Percentiles rank a stretch among this genome's conserved stretches.
Evolutionary conservation across 2,888 invertebrate genomes (phyloP).

Genomic region (Eupithecia insigniata): DNA sequence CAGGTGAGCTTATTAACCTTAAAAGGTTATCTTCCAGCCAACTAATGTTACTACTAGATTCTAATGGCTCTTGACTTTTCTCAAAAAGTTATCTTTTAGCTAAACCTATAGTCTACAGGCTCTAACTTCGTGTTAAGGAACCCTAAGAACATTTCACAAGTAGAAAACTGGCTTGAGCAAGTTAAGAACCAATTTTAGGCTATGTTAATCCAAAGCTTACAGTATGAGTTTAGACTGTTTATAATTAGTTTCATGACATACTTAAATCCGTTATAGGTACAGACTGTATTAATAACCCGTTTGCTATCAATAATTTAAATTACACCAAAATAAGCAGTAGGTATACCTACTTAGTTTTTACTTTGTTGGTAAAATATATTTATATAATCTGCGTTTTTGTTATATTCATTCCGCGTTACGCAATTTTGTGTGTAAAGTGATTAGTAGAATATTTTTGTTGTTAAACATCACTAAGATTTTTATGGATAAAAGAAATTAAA

Average conservation of each 20-base stretch:
- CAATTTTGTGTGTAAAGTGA: background rate
- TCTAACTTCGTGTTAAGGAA: background rate
- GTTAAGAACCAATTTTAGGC: constrained; percentile 61
- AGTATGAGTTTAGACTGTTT: constrained; percentile 37
- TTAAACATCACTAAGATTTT: background rate
- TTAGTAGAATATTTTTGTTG: background rate
- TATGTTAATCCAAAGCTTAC: constrained; percentile 68
- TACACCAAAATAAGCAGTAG: constrained; percentile 13
- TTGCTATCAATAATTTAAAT: background rate
- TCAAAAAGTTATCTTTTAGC: too few relatives aligned
- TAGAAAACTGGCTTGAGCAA: constrained; percentile 54
- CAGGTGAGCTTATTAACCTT: background rate
- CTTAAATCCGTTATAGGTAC: constrained; percentile 12
- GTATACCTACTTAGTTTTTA: background rate
- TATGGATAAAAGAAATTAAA: too few relatives aligned
- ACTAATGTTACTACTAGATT: background rate
- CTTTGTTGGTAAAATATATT: background rate
- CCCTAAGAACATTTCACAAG: constrained; percentile 50
- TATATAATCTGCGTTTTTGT: background rate
- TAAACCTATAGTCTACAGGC: too few relatives aligned
- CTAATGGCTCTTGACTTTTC: background rate
- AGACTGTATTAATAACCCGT: background rate
- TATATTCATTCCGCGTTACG: background rate
- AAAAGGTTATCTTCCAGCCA: background rate
- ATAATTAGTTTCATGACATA: constrained; percentile 59